Evolutionary conservation across 2,113 vertebrate species (phyloP), one percentile per base, ranked within the genome.

Genomic region (Genyomyrus donnyi): DNA sequence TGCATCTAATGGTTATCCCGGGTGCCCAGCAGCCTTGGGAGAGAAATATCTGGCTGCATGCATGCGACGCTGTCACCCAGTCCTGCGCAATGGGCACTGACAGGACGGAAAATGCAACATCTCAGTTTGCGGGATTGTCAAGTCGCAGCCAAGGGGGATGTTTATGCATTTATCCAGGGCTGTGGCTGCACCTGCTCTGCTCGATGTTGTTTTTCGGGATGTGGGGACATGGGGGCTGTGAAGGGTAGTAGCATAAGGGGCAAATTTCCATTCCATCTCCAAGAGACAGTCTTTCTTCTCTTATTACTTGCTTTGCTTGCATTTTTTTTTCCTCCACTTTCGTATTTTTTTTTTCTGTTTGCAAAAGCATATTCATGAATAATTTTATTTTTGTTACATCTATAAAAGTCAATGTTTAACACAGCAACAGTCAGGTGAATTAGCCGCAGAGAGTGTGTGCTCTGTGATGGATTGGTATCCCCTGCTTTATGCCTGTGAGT

Each of bases 1-100:
- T 45, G 42, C 89, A 49, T 21, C 58, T 87, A 56, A 88, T 86
- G 45, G 62, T 74, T 85, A 49, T 58, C 17, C 49, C 74, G 10
- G 24, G 8, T 50, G 85, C 58, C 87, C 58, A 7, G 48, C 45
- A 70, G 45, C 53, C 84, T 74, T 42, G 85, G 66, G 31, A 91
- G 90, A 91, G 85, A 91, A 56, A 86, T 90, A 42, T 80, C 88
- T 85, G 89, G 58, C 89, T 31, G 39, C 89, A 90, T 27, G 85
- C 87, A 88, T 49, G 8, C 90, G 91, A 92, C 91, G 88, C n/a
- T 87, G 89, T 90, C 58, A 62, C 58, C 58, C 45, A 42, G 85
- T 45, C 85, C 83, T 50, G 49, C 21, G 42, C 85, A 62, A 90
- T 90, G 53, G 52, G 53, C 53, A 49, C 9, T 42, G 85, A 90